These are phyloP conservation scores for Lanius ludovicianus DNA, from an alignment of 2,113 vertebrate genomes.

Conservation along the genomic window DNA sequence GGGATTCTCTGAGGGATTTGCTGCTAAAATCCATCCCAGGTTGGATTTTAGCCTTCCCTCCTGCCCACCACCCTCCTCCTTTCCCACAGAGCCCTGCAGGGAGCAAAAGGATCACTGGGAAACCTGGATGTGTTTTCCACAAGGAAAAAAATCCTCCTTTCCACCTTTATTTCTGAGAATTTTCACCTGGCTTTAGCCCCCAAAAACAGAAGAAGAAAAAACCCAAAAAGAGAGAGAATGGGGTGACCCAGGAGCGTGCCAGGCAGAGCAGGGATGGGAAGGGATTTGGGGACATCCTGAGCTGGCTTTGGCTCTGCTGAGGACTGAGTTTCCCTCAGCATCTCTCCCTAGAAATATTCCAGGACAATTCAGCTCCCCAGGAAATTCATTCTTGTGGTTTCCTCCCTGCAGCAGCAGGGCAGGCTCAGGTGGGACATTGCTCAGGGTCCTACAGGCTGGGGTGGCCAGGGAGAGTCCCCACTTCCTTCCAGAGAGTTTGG, in stretches of 20 bases:
- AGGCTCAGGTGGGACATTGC: background rate
- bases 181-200: background rate
- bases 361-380: background rate
- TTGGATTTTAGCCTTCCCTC: background rate
- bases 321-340: background rate
- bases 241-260: background rate
- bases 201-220: background rate
- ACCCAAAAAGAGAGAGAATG: background rate
- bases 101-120: background rate
- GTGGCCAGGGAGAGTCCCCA: background rate
- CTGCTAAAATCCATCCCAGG: background rate
- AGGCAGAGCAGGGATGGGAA: background rate
- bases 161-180: background rate
- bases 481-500: background rate
- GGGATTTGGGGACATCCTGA: background rate
- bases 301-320: background rate
- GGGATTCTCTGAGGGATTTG: background rate
- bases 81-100: accelerated
- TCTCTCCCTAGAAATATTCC: background rate
- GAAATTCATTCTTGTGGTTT: background rate
- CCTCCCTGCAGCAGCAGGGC: background rate
- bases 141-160: background rate
- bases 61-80: background rate
- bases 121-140: background rate
- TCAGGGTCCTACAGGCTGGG: background rate